A percentile compares a stretch with the other conserved stretches of the same genome.
Evolutionary conservation across 2,888 invertebrate genomes (phyloP).

Genomic region (Lingula anatina): DNA sequence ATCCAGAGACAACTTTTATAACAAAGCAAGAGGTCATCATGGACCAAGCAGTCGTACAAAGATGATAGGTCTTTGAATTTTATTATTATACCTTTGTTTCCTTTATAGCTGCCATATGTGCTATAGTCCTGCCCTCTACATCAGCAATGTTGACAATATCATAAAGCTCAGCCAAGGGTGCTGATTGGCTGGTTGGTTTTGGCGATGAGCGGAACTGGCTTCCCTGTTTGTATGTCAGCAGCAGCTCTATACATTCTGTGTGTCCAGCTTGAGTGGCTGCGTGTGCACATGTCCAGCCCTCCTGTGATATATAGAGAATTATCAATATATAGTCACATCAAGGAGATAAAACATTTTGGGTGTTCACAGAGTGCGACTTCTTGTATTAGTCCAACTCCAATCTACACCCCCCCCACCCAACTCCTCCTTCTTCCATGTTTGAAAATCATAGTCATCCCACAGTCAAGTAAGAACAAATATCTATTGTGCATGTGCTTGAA

Average conservation of each 20-base stretch:
- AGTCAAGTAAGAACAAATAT: no score
- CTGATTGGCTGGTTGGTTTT: neutral
- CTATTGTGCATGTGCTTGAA: no score
- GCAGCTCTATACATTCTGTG: conserved; percentile 24
- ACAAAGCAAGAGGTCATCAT: neutral
- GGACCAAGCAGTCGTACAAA: neutral
- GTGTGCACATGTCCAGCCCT: conserved; percentile 40
- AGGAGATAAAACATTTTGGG: no score
- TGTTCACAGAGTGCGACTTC: no score
- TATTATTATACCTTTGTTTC: conserved; percentile 27
- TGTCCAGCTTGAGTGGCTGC: conserved; percentile 31
- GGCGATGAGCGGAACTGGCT: conserved; percentile 8
- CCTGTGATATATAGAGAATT: no score
- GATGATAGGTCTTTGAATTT: conserved; percentile 5
- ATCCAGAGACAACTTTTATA: neutral
- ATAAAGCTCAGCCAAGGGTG: conserved; percentile 7
- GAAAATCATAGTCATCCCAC: no score
- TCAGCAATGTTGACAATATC: conserved; percentile 26
- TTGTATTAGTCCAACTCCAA: no score
- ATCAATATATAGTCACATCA: no score
- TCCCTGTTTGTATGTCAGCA: conserved; percentile 17
- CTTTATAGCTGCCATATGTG: conserved; percentile 36
- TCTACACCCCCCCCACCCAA: no score
- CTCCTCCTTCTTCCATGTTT: no score
- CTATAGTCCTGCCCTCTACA: conserved; percentile 35